Percentiles rank a stretch among this genome's conserved stretches.
These are phyloP conservation scores for Apotomis betuletana DNA, from an alignment of 2,888 invertebrate genomes.

Conservation along the genomic window DNA sequence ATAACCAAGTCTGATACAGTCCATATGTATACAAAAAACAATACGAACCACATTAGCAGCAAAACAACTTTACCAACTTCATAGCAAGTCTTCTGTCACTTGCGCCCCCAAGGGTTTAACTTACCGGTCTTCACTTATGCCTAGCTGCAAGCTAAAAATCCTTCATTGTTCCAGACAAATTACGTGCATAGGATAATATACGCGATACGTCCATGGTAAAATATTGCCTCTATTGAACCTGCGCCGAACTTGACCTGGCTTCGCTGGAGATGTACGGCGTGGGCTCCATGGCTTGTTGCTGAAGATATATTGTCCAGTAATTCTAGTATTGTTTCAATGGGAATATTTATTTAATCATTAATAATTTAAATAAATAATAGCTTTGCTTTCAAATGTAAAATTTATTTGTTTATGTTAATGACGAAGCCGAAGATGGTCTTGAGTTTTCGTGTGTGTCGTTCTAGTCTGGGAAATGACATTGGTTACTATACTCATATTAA, in stretches of 20 bases:
- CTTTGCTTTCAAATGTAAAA: too few species aligned
- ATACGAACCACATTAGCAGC: too few species aligned
- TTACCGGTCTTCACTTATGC: constrained; percentile 64
- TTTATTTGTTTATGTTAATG: too few species aligned
- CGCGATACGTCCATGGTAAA: constrained; percentile 28
- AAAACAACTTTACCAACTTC: neutral
- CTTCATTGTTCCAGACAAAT: constrained; percentile 76
- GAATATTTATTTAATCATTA: neutral
- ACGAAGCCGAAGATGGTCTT: too few species aligned
- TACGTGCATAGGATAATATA: constrained; percentile 62
- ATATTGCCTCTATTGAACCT: constrained; percentile 38
- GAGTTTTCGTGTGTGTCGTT: too few species aligned
- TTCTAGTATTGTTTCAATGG: neutral
- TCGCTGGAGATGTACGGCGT: constrained; percentile 17
- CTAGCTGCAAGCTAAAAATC: constrained; percentile 73
- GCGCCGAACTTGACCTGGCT: constrained; percentile 32
- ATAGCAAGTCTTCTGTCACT: constrained; percentile 36
- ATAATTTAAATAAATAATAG: neutral
- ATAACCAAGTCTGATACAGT: too few species aligned
- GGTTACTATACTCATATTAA: too few species aligned
- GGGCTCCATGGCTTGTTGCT: constrained; percentile 7
- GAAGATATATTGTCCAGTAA: constrained; percentile 11
- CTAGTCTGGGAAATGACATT: too few species aligned
- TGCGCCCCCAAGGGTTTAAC: constrained; percentile 57
- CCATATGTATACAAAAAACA: too few species aligned